Percentiles rank a stretch among this genome's conserved stretches.
These are phyloP conservation scores for Sebastes umbrosus DNA, from an alignment of 2,797 vertebrate genomes.

Conservation along the genomic window DNA sequence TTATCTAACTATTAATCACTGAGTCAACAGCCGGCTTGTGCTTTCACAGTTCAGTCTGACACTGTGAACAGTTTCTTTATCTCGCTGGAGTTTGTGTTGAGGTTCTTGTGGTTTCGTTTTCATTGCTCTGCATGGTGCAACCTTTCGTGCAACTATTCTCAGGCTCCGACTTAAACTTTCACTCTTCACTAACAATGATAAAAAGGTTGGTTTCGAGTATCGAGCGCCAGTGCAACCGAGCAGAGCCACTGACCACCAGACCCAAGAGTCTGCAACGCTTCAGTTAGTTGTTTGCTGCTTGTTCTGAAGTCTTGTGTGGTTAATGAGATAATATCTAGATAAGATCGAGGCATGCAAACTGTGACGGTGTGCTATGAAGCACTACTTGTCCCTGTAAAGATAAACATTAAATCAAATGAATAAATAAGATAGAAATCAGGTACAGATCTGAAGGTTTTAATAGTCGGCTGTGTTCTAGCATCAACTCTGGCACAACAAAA, in stretches of 20 bases:
- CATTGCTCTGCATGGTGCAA: constrained; percentile 2
- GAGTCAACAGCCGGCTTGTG: constrained; percentile 14
- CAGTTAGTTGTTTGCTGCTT: background rate
- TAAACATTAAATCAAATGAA: background rate
- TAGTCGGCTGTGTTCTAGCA: too few species aligned
- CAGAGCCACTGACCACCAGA: background rate
- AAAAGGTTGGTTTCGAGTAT: background rate
- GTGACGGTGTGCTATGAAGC: too few species aligned
- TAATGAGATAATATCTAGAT: background rate
- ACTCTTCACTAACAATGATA: constrained; percentile 4
- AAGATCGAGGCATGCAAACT: background rate
- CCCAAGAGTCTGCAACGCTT: background rate
- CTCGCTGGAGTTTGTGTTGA: background rate
- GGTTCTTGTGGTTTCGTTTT: constrained; percentile 18
- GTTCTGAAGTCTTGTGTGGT: background rate
- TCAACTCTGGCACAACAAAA: too few species aligned
- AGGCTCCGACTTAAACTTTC: constrained; percentile 26
- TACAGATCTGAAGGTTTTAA: background rate
- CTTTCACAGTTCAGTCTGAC: background rate
- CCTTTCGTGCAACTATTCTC: background rate
- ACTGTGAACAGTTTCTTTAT: background rate
- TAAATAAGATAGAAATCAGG: background rate
- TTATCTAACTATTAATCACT: background rate
- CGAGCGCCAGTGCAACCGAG: background rate
- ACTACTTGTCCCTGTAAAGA: background rate